Evolutionary conservation across 2,888 invertebrate genomes (phyloP).

Genomic region (Dendrolimus pini): DNA sequence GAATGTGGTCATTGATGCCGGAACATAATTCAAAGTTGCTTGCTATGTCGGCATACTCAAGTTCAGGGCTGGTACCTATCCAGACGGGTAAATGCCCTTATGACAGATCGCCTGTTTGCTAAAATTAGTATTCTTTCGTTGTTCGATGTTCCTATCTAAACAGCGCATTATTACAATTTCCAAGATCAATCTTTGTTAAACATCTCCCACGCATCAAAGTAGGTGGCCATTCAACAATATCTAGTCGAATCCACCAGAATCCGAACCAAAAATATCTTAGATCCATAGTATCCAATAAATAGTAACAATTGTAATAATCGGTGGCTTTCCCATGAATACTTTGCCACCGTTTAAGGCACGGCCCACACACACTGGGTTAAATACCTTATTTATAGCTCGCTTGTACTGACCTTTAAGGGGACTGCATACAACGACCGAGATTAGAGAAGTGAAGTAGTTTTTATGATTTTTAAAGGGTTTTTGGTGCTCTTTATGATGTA

Average conservation of each 20-base stretch:
- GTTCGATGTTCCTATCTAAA: too few species aligned
- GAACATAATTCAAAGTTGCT: too few species aligned
- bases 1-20: too few species aligned
- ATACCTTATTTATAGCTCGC: constrained; percentile 66
- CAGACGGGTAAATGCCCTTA: too few species aligned
- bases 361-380: constrained; percentile 70
- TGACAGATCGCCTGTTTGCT: too few species aligned
- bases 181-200: not conserved
- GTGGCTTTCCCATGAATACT: constrained; percentile 48
- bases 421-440: constrained; percentile 13
- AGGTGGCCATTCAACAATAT: constrained; percentile 17
- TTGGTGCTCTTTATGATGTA: not conserved
- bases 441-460: not conserved
- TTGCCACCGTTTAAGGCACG: constrained; percentile 46
- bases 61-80: too few species aligned
- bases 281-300: constrained; percentile 34
- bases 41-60: too few species aligned
- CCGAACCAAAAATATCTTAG: constrained; percentile 21
- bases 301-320: constrained; percentile 44
- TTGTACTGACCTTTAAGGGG: constrained; percentile 55
- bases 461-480: not conserved
- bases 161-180: too few species aligned
- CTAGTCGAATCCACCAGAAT: constrained; percentile 14
- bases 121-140: too few species aligned
- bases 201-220: constrained; percentile 10